These are phyloP conservation scores for Gastrophysa polygoni DNA, from an alignment of 2,888 invertebrate species.

Conservation along the genomic window DNA sequence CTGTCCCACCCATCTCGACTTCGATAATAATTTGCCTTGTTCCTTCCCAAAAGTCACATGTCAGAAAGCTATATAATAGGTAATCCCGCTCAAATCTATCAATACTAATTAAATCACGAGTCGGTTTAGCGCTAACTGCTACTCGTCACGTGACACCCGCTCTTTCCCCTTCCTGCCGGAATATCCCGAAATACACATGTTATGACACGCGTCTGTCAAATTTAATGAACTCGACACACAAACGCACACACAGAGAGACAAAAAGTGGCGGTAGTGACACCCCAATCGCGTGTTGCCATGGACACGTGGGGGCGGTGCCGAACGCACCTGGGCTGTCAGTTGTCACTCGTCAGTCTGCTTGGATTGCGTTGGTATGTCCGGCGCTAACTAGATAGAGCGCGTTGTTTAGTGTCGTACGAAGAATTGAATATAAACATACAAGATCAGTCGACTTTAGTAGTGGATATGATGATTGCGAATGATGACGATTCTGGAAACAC, in stretches of 20 bases:
- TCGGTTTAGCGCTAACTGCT: conserved; percentile 28
- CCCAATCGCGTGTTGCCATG: conserved; percentile 53
- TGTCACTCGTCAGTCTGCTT: conserved; percentile 31
- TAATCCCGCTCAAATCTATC: conserved; percentile 33
- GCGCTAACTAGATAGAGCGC: too few species aligned
- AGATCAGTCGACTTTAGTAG: too few species aligned
- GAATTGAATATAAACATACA: too few species aligned
- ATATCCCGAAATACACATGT: conserved; percentile 47
- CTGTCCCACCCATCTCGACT: conserved; percentile 6
- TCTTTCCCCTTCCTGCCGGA: too few species aligned
- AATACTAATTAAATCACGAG: conserved; percentile 38
- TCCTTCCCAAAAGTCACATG: conserved; percentile 35
- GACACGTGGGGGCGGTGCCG: conserved; percentile 50
- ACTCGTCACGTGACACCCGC: conserved; percentile 29
- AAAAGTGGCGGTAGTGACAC: conserved; percentile 49
- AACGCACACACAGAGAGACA: conserved; percentile 42
- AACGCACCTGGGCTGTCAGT: conserved; percentile 49
- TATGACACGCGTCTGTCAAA: conserved; percentile 55
- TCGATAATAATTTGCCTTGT: conserved; percentile 24
- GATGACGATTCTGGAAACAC: too few species aligned
- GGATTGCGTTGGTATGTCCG: too few species aligned
- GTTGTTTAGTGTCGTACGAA: too few species aligned
- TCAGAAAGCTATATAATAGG: conserved; percentile 31
- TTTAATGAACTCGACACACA: conserved; percentile 54
- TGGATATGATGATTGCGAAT: too few species aligned